These are phyloP conservation scores for Pelvicachromis taeniatus DNA, from an alignment of 2,113 vertebrate species.

Conservation along the genomic window DNA sequence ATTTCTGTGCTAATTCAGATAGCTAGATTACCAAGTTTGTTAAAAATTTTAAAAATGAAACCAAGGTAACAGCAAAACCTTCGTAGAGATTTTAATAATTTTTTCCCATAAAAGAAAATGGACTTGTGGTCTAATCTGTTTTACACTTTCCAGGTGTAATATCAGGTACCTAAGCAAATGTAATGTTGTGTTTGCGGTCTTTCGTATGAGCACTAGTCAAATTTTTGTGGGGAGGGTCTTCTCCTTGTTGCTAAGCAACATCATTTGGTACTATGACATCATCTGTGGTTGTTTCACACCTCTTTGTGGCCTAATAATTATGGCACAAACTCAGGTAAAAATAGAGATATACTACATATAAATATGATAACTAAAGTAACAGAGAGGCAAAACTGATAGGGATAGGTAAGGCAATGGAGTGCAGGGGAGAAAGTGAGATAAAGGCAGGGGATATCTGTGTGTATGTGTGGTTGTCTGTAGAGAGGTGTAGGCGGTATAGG, in stretches of 20 bases:
- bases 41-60: not conserved
- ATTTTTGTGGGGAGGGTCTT: not conserved
- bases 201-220: not conserved
- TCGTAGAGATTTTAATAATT: not conserved
- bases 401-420: slow-evolving; percentile 79
- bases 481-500: slow-evolving; percentile 27
- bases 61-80: not conserved
- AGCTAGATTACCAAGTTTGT: not conserved
- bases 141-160: not conserved
- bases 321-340: not conserved
- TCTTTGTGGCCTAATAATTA: not conserved
- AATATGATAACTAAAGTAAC: slow-evolving; percentile 8
- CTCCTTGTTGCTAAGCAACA: not conserved
- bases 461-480: slow-evolving; percentile 7
- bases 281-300: not conserved
- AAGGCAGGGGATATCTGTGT: slow-evolving; percentile 15
- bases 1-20: not conserved
- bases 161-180: not conserved
- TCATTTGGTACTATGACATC: not conserved
- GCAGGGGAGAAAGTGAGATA: slow-evolving; percentile 10
- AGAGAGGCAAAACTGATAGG: not conserved
- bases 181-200: not conserved
- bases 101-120: not conserved
- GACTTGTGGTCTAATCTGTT: not conserved
- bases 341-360: not conserved